A percentile compares a stretch with the other conserved stretches of the same genome.
Conservation (phyloP, 2,797 vertebrate species). For the Helicolenus hilgendorfi region DNA sequence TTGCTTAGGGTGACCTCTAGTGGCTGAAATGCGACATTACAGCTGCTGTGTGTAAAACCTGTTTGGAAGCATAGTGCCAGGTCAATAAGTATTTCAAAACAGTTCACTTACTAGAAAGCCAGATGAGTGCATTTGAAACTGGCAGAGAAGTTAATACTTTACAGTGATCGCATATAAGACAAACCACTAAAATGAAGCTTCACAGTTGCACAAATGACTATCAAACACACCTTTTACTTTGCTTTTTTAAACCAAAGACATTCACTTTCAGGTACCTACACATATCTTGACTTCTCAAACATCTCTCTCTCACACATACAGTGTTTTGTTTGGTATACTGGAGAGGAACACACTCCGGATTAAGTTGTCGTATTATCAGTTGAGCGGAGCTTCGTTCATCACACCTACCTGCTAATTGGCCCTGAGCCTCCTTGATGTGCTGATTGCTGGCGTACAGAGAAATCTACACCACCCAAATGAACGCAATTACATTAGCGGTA, state of each 20-base stretch:
- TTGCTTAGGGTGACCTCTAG: constrained; percentile 60
- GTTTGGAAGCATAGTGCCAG: not conserved
- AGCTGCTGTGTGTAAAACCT: not conserved
- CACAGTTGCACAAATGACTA: not conserved
- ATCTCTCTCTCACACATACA: not conserved
- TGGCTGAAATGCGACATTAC: constrained; percentile 39
- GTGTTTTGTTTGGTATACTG: not conserved
- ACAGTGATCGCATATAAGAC: not conserved
- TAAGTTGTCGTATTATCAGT: not conserved
- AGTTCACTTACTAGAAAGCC: not conserved
- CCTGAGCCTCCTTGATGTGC: not conserved
- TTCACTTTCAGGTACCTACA: not conserved
- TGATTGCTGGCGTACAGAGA: not conserved
- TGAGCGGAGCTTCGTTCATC: not conserved
- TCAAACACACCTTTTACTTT: not conserved
- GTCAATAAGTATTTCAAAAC: not conserved
- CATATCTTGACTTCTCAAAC: not conserved
- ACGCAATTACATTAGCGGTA: constrained; percentile 27
- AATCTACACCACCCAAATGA: constrained; percentile 23
- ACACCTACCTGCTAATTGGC: constrained; percentile 17
- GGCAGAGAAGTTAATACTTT: not conserved
- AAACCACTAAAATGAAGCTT: not conserved
- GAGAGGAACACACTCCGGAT: not conserved
- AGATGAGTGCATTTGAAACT: not conserved
- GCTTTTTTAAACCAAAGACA: not conserved